Conservation (phyloP, 2,888 invertebrate species). For the Trachelus tabidus region DNA sequence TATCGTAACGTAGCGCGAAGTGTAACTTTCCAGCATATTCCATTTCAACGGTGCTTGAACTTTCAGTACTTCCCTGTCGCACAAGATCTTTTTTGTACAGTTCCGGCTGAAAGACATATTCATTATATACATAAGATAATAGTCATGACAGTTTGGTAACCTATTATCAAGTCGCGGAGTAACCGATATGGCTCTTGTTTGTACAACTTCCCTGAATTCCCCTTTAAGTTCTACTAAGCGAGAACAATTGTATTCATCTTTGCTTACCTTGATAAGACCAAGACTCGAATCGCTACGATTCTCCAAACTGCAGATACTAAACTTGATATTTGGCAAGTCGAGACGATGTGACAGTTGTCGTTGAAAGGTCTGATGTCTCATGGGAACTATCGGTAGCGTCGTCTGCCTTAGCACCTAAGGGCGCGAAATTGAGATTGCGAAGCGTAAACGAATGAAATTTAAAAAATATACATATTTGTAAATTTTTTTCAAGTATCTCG, state of each 20-base stretch:
- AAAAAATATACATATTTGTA: background rate
- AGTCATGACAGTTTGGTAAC: too few species aligned
- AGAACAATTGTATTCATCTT: constrained; percentile 1
- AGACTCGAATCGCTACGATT: constrained; percentile 76
- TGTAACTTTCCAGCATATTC: constrained; percentile 84
- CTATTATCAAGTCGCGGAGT: too few species aligned
- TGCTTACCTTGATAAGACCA: constrained; percentile 77
- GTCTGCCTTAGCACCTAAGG: constrained; percentile 82
- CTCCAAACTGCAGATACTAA: constrained; percentile 81
- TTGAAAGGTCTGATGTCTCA: constrained; percentile 84
- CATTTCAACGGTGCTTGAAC: constrained; percentile 73
- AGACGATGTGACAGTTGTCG: constrained; percentile 83
- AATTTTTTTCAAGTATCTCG: too few species aligned
- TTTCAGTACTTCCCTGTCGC: constrained; percentile 79
- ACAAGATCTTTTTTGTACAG: constrained; percentile 81
- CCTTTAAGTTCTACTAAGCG: background rate
- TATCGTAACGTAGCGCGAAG: constrained; percentile 84
- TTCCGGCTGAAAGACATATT: constrained; percentile 72
- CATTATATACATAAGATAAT: background rate
- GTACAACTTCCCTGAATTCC: background rate
- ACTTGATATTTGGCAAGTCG: constrained; percentile 82
- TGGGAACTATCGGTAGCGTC: constrained; percentile 84
- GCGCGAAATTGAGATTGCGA: background rate
- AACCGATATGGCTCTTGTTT: too few species aligned
- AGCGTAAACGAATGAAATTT: background rate